A percentile compares a stretch with the other conserved stretches of the same genome.
Evolutionary conservation across 2,797 vertebrate species (phyloP).

Genomic region (Amphiprion clarkii): DNA sequence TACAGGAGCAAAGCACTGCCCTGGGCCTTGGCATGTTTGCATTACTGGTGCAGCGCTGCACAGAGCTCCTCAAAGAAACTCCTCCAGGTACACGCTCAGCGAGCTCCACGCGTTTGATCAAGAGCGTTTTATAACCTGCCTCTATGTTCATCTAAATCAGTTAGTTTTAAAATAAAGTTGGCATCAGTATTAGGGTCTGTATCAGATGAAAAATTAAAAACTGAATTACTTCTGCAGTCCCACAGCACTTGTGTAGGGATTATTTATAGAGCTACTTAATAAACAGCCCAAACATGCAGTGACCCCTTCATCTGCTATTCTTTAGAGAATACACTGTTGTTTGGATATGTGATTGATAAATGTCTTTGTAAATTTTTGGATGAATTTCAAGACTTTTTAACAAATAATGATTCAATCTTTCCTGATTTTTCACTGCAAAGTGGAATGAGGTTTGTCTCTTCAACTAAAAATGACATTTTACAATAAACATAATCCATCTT

Average conservation of each 20-base stretch:
- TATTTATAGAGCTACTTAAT: neutral
- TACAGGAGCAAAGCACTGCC: conserved; percentile 93
- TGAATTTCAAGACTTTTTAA: neutral
- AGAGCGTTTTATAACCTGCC: neutral
- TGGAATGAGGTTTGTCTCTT: neutral
- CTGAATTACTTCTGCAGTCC: neutral
- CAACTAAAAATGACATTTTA: neutral
- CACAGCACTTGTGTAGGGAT: neutral
- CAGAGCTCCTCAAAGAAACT: conserved; percentile 87
- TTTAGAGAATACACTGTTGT: neutral
- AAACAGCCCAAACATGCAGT: neutral
- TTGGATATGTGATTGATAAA: neutral
- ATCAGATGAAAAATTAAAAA: neutral
- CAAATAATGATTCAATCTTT: neutral
- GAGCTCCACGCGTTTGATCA: neutral
- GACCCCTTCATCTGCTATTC: neutral
- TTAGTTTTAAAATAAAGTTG: neutral
- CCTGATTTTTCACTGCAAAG: neutral
- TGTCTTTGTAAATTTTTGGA: neutral
- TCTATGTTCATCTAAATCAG: neutral
- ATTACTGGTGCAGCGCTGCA: conserved; percentile 93
- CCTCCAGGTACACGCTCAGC: conserved; percentile 76
- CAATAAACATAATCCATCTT: neutral
- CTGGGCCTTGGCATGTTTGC: conserved; percentile 96
- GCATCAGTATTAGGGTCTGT: neutral